Evolutionary conservation across 2,888 invertebrate genomes (phyloP).

Genomic region (Bembecia ichneumoniformis): DNA sequence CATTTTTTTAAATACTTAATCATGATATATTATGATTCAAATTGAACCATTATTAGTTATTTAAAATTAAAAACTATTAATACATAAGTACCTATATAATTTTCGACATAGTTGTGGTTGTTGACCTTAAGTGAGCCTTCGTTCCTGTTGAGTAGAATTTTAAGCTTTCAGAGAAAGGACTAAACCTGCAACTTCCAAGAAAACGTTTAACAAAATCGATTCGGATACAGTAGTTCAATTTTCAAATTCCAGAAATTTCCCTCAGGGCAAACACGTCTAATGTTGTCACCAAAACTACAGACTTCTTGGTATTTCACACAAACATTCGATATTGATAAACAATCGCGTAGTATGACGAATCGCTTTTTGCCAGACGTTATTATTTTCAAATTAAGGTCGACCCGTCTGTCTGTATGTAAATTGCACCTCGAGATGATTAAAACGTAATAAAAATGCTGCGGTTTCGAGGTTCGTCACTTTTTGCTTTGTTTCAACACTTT

Average conservation of each 20-base stretch:
- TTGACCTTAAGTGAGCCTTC: no score
- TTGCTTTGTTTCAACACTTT: neutral
- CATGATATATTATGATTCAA: no score
- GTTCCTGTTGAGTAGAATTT: no score
- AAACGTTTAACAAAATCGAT: neutral
- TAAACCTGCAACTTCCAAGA: neutral
- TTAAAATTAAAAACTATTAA: no score
- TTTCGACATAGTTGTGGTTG: no score
- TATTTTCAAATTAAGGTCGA: slow-evolving; percentile 65
- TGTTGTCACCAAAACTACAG: slow-evolving; percentile 20
- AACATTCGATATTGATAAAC: slow-evolving; percentile 31
- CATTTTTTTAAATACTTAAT: no score
- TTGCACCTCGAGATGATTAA: slow-evolving; percentile 30
- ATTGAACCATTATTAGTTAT: no score
- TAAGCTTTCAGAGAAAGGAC: neutral
- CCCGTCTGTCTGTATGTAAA: slow-evolving; percentile 46
- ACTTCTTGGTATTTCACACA: slow-evolving; percentile 36
- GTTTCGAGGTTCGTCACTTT: neutral
- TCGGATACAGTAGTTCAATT: no score
- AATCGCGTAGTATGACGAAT: slow-evolving; percentile 23
- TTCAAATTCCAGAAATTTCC: neutral
- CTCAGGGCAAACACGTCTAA: neutral
- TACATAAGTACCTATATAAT: no score
- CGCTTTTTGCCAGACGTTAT: slow-evolving; percentile 49
- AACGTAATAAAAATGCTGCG: slow-evolving; percentile 24